A percentile compares a stretch with the other conserved stretches of the same genome.
phyloP scores from a whole-genome alignment of 2,113 vertebrate genomes.

The Raja brachyura region DNA sequence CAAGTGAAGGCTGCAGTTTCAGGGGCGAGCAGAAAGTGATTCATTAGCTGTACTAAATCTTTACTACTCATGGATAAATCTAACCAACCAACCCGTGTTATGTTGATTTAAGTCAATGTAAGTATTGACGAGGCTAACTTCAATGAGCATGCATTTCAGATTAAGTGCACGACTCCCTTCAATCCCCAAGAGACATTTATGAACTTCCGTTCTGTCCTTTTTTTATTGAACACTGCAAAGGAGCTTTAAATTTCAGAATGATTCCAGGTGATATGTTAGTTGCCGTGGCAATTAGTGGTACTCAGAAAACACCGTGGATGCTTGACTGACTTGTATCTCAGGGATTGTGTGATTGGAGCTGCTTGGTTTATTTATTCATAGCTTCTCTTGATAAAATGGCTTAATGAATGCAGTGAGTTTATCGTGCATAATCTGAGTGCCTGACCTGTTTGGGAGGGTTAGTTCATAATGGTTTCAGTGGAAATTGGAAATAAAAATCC shows the following conservation, averaged over 20 bases:
- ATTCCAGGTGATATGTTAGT: neutral
- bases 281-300: neutral
- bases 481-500: neutral
- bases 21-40: neutral
- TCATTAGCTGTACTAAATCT: neutral
- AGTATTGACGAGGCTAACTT: too few species aligned
- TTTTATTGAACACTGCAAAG: neutral
- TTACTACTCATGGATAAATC: neutral
- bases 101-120: neutral
- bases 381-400: neutral
- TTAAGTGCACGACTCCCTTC: too few species aligned
- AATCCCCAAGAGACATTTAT: neutral
- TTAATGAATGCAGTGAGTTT: neutral
- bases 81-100: neutral
- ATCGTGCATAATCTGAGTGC: neutral
- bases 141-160: too few species aligned
- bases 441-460: neutral
- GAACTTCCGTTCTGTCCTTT: too few species aligned
- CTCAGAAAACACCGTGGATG: neutral
- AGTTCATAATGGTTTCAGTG: neutral
- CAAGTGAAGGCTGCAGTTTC: neutral
- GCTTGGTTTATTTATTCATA: constrained; percentile 6
- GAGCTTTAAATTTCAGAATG: neutral
- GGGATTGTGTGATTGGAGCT: neutral
- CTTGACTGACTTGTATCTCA: neutral